phyloP scores from a whole-genome alignment of 2,888 invertebrate species.

The Lithodes maja region DNA sequence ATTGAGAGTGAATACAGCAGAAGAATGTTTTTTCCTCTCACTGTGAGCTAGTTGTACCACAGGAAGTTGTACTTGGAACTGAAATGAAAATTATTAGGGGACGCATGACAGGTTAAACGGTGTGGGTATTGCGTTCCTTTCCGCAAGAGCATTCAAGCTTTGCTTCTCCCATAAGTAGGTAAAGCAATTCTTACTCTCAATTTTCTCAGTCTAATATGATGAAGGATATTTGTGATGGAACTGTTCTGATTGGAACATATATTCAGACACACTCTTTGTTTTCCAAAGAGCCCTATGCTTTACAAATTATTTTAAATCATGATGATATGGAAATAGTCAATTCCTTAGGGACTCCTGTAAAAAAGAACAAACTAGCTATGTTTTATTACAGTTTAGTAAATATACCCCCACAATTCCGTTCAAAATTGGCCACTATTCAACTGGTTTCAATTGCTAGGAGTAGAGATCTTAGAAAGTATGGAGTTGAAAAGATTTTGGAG shows the following conservation, averaged over 20 bases:
- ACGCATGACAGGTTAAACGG: conserved; percentile 3
- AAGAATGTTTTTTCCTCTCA: background rate
- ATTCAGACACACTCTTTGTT: background rate
- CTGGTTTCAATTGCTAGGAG: conserved; percentile 18
- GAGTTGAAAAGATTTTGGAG: conserved; percentile 12
- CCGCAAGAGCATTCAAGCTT: background rate
- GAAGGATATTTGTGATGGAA: conserved; percentile 27
- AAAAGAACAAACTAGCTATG: background rate
- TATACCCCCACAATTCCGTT: conserved; percentile 4
- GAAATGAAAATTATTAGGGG: background rate
- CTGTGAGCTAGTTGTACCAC: background rate
- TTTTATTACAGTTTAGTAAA: background rate
- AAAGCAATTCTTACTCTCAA: background rate
- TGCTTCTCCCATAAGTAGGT: conserved; percentile 18
- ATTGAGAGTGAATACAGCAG: conserved; percentile 24
- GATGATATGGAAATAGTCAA: conserved; percentile 9
- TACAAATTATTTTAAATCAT: background rate
- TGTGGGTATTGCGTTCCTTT: conserved; percentile 10
- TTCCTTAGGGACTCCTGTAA: background rate
- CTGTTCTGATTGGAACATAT: background rate
- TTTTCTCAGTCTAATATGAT: conserved; percentile 4
- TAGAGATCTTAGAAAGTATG: conserved; percentile 19
- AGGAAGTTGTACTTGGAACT: conserved; percentile 14
- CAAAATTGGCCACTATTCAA: conserved; percentile 10
- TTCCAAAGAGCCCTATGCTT: background rate